These are phyloP conservation scores for Tylochromis polylepis DNA, from an alignment of 2,113 vertebrate genomes.

Conservation along the genomic window DNA sequence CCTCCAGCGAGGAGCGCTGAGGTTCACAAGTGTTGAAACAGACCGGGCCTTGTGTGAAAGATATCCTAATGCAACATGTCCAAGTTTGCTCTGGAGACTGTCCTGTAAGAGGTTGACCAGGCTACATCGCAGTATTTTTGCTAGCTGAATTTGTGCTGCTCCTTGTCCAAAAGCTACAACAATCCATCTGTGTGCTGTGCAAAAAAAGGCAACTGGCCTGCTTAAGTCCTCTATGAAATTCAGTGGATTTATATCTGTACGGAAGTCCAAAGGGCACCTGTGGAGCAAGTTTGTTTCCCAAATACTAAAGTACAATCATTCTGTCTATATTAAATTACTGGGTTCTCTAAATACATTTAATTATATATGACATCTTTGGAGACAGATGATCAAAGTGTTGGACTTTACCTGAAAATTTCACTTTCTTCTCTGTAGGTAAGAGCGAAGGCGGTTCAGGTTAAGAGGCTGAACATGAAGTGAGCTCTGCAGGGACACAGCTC, in stretches of 20 bases:
- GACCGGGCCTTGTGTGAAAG: constrained; percentile 44
- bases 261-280: constrained; percentile 6
- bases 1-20: constrained; percentile 37
- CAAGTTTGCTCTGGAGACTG: constrained; percentile 40
- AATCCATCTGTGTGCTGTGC: constrained; percentile 23
- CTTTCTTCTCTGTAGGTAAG: background rate
- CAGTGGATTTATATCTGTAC: background rate
- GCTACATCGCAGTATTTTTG: constrained; percentile 7
- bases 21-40: constrained; percentile 50
- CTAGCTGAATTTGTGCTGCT: constrained; percentile 1
- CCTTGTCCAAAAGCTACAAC: constrained; percentile 33
- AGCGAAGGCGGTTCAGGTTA: background rate
- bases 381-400: constrained; percentile 4
- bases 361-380: background rate
- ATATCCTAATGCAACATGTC: constrained; percentile 44
- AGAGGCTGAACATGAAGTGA: background rate
- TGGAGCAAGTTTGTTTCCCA: constrained; percentile 2
- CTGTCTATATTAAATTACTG: background rate
- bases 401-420: background rate
- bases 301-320: background rate
- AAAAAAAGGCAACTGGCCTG: background rate
- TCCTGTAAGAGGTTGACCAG: constrained; percentile 41
- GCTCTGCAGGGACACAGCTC: constrained; percentile 52
- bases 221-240: background rate
- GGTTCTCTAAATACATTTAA: background rate